phyloP scores from a whole-genome alignment of 2,888 invertebrate species.

The Macroteleia sp. region DNA sequence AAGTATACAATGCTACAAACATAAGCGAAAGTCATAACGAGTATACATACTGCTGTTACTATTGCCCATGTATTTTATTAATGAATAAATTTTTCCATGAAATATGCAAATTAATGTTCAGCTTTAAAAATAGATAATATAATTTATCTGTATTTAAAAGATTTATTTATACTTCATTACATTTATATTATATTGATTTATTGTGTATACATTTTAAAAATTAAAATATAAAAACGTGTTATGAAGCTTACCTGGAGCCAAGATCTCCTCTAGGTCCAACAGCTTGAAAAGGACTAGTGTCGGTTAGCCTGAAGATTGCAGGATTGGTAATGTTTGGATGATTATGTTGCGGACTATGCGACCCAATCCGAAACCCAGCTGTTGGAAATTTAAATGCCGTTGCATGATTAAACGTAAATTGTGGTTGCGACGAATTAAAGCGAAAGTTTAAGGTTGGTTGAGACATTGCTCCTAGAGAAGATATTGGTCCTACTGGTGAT shows the following conservation, averaged over 20 bases:
- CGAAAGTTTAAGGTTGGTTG: constrained; percentile 81
- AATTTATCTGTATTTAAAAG: no score
- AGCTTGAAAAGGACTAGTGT: constrained; percentile 82
- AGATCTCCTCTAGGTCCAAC: constrained; percentile 82
- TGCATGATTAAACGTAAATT: constrained; percentile 80
- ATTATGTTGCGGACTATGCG: constrained; percentile 78
- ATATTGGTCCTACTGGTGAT: constrained; percentile 77
- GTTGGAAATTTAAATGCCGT: constrained; percentile 75
- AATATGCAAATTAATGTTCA: no score
- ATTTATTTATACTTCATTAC: no score
- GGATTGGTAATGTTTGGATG: constrained; percentile 79
- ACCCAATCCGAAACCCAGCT: constrained; percentile 80
- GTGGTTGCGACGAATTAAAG: constrained; percentile 80
- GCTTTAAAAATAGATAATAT: no score
- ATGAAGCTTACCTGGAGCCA: constrained; percentile 80
- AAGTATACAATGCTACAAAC: no score
- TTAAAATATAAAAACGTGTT: no score
- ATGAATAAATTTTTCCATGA: no score
- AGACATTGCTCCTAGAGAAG: constrained; percentile 79
- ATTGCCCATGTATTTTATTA: no score
- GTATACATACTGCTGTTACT: no score
- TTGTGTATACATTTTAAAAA: no score
- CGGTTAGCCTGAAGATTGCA: constrained; percentile 81
- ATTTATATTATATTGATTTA: no score
- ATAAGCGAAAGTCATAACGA: no score